Conservation (phyloP, 2,797 vertebrate genomes). For the Lutjanus campechanus region DNA sequence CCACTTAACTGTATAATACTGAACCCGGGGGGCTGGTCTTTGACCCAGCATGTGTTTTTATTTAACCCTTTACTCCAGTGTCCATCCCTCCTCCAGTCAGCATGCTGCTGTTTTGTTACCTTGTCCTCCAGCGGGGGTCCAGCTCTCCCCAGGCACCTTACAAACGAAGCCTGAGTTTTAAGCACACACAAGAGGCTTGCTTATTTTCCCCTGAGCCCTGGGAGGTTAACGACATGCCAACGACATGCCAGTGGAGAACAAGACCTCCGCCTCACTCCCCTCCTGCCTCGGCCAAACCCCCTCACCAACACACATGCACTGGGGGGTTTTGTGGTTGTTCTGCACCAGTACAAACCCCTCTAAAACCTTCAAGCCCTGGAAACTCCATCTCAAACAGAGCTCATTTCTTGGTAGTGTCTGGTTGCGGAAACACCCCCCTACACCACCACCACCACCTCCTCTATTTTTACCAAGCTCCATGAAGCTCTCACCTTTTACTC, state of each 20-base stretch:
- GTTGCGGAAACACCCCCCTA: slow-evolving; percentile 35
- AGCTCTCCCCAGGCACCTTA: slow-evolving; percentile 79
- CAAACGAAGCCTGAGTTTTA: slow-evolving; percentile 84
- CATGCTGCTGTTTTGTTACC: slow-evolving; percentile 83
- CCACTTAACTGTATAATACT: slow-evolving; percentile 52
- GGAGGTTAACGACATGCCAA: slow-evolving; percentile 89
- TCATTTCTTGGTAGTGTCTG: slow-evolving; percentile 64
- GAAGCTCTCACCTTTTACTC: slow-evolving; percentile 80
- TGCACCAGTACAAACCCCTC: slow-evolving; percentile 46
- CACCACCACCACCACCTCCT: slow-evolving; percentile 24
- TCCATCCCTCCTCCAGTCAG: slow-evolving; percentile 76
- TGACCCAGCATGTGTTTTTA: slow-evolving; percentile 77
- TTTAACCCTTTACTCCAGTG: slow-evolving; percentile 67
- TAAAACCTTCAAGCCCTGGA: slow-evolving; percentile 44
- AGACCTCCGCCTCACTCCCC: slow-evolving; percentile 65
- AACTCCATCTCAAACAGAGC: slow-evolving; percentile 65
- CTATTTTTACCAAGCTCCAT: slow-evolving; percentile 69
- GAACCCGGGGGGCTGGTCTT: slow-evolving; percentile 81
- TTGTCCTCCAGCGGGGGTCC: slow-evolving; percentile 83
- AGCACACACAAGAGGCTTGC: slow-evolving; percentile 72
- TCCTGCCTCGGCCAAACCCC: slow-evolving; percentile 41
- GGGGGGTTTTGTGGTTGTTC: slow-evolving; percentile 45
- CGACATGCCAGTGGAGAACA: slow-evolving; percentile 82
- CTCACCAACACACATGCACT: slow-evolving; percentile 27
- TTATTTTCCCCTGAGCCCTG: slow-evolving; percentile 77